Percentiles rank a stretch among this genome's conserved stretches.
These are phyloP conservation scores for Anarsia innoxiella DNA, from an alignment of 2,888 invertebrate species.

Conservation along the genomic window DNA sequence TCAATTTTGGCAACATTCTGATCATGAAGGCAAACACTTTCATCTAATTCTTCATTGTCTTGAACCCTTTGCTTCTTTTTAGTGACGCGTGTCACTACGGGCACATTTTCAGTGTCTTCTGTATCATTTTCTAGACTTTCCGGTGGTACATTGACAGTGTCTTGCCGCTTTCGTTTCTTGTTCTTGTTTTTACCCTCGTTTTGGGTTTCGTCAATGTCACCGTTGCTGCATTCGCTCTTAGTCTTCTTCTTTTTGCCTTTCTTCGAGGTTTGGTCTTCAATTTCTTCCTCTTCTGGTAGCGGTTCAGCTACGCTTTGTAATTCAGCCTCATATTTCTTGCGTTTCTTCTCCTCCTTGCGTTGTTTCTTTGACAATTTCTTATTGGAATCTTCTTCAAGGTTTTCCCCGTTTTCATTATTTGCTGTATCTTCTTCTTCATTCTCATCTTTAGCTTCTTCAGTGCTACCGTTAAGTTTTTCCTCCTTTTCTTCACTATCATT, in stretches of 20 bases:
- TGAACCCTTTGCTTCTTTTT: slow-evolving; percentile 56
- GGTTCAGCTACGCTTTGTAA: slow-evolving; percentile 48
- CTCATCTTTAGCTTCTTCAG: slow-evolving; percentile 21
- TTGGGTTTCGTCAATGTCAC: slow-evolving; percentile 30
- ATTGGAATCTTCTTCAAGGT: slow-evolving; percentile 20
- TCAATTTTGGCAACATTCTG: slow-evolving; percentile 65
- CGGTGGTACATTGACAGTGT: slow-evolving; percentile 44
- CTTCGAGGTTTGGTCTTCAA: slow-evolving; percentile 34
- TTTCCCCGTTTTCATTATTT: slow-evolving; percentile 11
- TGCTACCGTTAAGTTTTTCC: slow-evolving; percentile 21
- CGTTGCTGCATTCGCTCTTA: slow-evolving; percentile 41
- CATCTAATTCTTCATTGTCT: slow-evolving; percentile 43
- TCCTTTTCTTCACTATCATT: slow-evolving; percentile 22
- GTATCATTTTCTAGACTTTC: slow-evolving; percentile 17
- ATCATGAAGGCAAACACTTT: slow-evolving; percentile 56
- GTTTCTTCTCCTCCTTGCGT: slow-evolving; percentile 63
- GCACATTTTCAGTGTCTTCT: slow-evolving; percentile 28
- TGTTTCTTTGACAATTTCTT: slow-evolving; percentile 61
- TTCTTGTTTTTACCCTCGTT: slow-evolving; percentile 45
- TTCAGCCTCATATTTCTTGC: slow-evolving; percentile 64
- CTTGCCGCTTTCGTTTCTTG: slow-evolving; percentile 60
- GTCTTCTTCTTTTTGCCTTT: slow-evolving; percentile 64
- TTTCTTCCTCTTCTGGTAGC: slow-evolving; percentile 31
- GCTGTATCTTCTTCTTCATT: slow-evolving; percentile 14
- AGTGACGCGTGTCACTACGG: slow-evolving; percentile 33